Base-by-base conservation (phyloP, 2,888 invertebrate genomes). In the Andrena praecox region DNA sequence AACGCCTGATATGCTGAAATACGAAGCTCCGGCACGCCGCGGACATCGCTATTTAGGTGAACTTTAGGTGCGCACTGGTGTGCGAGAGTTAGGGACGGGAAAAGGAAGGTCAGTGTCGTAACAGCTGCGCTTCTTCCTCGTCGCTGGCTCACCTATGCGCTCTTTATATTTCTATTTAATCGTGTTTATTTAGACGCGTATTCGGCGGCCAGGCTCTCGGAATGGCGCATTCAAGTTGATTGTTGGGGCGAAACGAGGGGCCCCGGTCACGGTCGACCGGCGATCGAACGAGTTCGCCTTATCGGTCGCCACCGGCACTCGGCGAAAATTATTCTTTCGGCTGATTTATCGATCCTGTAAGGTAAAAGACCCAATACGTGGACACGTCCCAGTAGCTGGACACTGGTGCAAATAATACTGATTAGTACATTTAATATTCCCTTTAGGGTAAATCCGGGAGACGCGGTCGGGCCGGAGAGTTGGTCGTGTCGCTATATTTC, bases 41-140 rank as follows among this genome's bases (percentile, higher is more conserved):
- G 12, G 33, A 35, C 33, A 20, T 63, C 29, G 27, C 54, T 27
- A 42, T 42, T 42, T 42, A 42, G 16, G 42, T 42, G 42, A 42
- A 42, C 16, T 42, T 42, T 42, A 68, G 35, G 1, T 16, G 12
- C 24, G 12, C 24, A 8, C 12, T 31, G 33, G 2, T 29, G 27
- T 4, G 27, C 27, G 54, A 12, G 72, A 16, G 42, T 42, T 42
- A 42, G 42, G 42, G 42, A 12, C 4, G 42, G 42, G 42, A 16
- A 42, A 5, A 42, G 42, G 78, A 80, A 84, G 86, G 86, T 86
- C 84, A 86, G 79, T 86, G 84, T 81, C 79, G 80, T 71, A 74
- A 84, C 56, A 35, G 62, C 70, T 68, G 48, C 48, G 69, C 35
- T 62, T 68, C 50, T 70, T 59, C 56, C 72, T 59, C 52, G 74